Conservation (phyloP, 35 echinoderm and acorn worm species). For the Apostichopus parvimensis region DNA sequence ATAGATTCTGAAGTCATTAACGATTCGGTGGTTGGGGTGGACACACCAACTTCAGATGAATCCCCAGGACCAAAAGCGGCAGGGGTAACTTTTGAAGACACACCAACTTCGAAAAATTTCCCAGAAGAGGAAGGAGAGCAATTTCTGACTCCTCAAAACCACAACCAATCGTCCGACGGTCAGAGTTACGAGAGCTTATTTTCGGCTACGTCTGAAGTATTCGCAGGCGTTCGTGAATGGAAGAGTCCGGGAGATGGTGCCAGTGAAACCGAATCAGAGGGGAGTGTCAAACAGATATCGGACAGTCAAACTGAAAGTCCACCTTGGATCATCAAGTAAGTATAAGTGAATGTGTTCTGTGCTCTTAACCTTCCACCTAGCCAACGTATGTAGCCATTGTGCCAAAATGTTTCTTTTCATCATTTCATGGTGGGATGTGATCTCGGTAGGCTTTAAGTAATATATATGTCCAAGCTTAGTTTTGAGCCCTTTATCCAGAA, state of each 20-base stretch:
- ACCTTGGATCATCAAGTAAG: constrained; percentile 24
- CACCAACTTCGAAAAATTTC: no score
- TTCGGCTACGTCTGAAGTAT: constrained; percentile 18
- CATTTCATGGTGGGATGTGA: no score
- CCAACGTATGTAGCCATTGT: no score
- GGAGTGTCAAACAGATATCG: not conserved
- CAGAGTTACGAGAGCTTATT: constrained; percentile 50
- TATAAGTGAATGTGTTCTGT: not conserved
- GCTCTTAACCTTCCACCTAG: not conserved
- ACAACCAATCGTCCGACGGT: constrained; percentile 19
- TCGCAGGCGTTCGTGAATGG: constrained; percentile 31
- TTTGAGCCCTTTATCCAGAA: no score
- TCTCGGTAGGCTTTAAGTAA: no score
- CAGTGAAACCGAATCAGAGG: constrained; percentile 25
- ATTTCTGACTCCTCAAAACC: not conserved
- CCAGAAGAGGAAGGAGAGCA: not conserved
- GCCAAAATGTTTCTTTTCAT: no score
- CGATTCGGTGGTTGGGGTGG: not conserved
- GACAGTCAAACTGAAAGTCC: not conserved
- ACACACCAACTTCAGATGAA: not conserved
- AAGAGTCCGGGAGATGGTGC: constrained; percentile 44
- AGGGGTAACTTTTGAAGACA: no score
- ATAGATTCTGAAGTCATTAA: not conserved
- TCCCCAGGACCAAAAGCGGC: no score
- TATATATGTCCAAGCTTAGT: no score